Base-by-base conservation (phyloP, 2,113 vertebrate genomes). In the Triplophysa rosa region DNA sequence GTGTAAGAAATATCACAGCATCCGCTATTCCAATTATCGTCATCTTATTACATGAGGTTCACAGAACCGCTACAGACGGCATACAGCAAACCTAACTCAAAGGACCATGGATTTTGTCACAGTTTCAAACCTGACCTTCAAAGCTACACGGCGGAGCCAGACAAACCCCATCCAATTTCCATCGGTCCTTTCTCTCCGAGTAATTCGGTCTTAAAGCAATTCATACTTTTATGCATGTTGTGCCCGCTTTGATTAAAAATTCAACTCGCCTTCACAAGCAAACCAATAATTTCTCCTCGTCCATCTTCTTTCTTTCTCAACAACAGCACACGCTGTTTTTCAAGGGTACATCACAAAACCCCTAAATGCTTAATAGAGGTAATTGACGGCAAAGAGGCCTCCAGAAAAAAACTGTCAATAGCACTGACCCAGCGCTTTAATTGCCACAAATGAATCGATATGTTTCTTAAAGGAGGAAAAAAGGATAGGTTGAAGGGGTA, bases 371-470 rank as follows among this genome's bases (percentile, higher is more conserved):
- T 84, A 85, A 77, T 79, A 71, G 75, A 91, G 92, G 85, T 92
- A 92, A 93, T 93, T 93, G 93, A 87, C 84, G 56, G 78, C 87
- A 87, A n/a, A n/a, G 86, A 90, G 91, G 90, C 88, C 87, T 84
- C 85, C 91, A 91, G 87, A 67, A 12, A 45, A 71, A 42, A 64
- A 71, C 23, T 88, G 87, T 93, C 92, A 88, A 91, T 92, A 88
- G 54, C 49, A 87, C 87, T 84, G 86, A 88, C 81, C 87, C 90
- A 91, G 87, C 89, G 86, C 91, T 91, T 91, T 90, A 87, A 87
- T 88, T 88, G 82, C 87, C 90, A 87, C 85, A 82, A 77, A 74
- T 76, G 85, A 90, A 91, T 93, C 93, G 89, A 91, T 93, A 86
- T 86, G 78, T 87, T 89, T 90, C 90, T 93, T 90, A 93, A 90